Base-by-base conservation (phyloP, 2,888 invertebrate species). In the Pristionchus exspectatus region DNA sequence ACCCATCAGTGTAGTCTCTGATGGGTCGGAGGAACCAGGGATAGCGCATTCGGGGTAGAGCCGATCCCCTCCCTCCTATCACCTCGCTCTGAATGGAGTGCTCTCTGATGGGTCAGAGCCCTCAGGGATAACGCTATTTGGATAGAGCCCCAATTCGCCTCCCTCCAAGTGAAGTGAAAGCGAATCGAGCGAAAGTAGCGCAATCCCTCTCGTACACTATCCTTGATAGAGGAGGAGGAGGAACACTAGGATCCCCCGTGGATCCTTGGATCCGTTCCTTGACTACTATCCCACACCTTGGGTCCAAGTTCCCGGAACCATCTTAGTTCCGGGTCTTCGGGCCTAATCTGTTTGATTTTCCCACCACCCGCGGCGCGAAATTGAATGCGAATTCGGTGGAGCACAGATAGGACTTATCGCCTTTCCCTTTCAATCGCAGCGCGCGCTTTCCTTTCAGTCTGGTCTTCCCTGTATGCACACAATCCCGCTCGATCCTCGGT, bases 341-440 rank as follows among this genome's bases (percentile, higher is more conserved):
- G 44, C 44, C 59, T 33, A 33, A 44, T 77, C 33, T 74, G 50
- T 77, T 77, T 77, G 77, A 30, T 33, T 77, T 72, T 72, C 77
- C 44, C 77, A 77, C 77, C 44, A n/a, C 77, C 77, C 77, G 44
- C 44, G 44, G 38, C 44, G 50, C 44, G 44, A 5, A 44, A 44
- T 44, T 77, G 77, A 77, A 77, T 44, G 77, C 21, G 44, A 77
- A 21, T 74, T 74, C 50, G 77, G 74, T 30, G 5, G 12, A 10
- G 74, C 38, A 7, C 30, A 30, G 74, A 74, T 33, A 74, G 30
- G 77, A 77, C 77, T 77, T 50, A 77, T 77, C 77, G 44, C 38
- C n/a, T 56, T 44, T 66, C 66, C 38, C 86, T 66, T 33, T 86
- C 38, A 21, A 27, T 86, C 86, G 38, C 38, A 16, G 24, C 27